A percentile compares a stretch with the other conserved stretches of the same genome.
Conservation (phyloP, 2,797 vertebrate species). For the Falco novaeseelandiae region DNA sequence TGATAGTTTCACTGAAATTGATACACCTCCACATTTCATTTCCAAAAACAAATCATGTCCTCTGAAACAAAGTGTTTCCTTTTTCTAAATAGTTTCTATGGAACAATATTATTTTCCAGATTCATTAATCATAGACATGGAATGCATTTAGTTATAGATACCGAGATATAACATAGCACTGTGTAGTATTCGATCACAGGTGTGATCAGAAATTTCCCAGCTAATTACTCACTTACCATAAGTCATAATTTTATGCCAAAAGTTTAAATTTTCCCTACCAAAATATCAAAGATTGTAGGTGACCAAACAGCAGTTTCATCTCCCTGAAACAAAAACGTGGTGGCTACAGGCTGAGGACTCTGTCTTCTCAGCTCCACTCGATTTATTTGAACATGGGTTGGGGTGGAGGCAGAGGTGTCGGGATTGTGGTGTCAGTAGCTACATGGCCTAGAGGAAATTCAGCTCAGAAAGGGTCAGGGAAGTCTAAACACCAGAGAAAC, state of each 20-base stretch:
- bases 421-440: not conserved
- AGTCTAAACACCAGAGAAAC: not conserved
- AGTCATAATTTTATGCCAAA: not conserved
- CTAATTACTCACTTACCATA: not conserved
- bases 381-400: not conserved
- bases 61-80: not conserved
- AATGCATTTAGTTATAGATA: not conserved
- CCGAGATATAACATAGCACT: not conserved
- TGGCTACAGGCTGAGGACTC: not conserved
- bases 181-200: not conserved
- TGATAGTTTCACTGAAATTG: not conserved
- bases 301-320: not conserved
- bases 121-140: not conserved
- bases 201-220: not conserved
- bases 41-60: not conserved
- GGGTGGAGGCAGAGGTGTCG: rapidly evolving
- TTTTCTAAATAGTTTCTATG: not conserved
- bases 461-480: not conserved
- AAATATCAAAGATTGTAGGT: not conserved
- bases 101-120: not conserved
- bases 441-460: not conserved
- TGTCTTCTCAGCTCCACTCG: not conserved
- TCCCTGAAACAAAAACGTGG: not conserved
- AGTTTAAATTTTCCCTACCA: not conserved
- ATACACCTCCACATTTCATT: not conserved